Base-by-base conservation (phyloP, 2,113 vertebrate genomes). In the Nematolebias whitei region DNA sequence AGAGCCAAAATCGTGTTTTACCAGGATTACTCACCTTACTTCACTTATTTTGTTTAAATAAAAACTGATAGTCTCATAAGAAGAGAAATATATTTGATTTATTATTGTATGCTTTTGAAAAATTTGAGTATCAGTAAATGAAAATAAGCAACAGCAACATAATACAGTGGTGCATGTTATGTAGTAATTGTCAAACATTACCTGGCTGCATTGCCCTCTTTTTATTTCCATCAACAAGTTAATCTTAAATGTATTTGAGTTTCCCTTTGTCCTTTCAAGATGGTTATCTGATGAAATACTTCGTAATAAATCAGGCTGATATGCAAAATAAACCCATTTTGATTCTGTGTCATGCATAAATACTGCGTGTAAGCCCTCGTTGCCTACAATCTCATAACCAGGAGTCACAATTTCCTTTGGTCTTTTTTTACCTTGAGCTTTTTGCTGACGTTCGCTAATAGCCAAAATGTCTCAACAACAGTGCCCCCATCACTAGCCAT, bases 371-470 rank as follows among this genome's bases (percentile, higher is more conserved):
- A 39, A 62, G 18, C 39, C 58, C 62, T 50, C 55, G 32, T 23
- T 29, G 5, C 53, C 0, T 38, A 32, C 9, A 52, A 43, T 62
- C 40, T 74, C 20, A 66, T 5, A 68, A 63, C 5, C 58, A 50
- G 15, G 14, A 59, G 26, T 50, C 20, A 6, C 32, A 57, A 54
- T 12, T 19, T 6, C 19, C 61, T 49, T 43, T 57, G 26, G 26
- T 29, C 32, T 13, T 47, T 45, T 82, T 78, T 75, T 76, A 63
- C 48, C 63, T 47, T 74, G 32, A 70, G 51, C 78, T 84, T 64
- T 82, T 85, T 85, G 59, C 87, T 90, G 87, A 90, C 83, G 57
- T 61, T 23, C 64, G 72, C 74, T 86, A 86, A 91, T 74, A 86
- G 74, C 70, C 63, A 83, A 63, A 87, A 82, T 77, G 76, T 61